Percentiles rank a stretch among this genome's conserved stretches.
Conservation (phyloP, 92 coral and sea anemone genomes). For the Siderastrea siderea region DNA sequence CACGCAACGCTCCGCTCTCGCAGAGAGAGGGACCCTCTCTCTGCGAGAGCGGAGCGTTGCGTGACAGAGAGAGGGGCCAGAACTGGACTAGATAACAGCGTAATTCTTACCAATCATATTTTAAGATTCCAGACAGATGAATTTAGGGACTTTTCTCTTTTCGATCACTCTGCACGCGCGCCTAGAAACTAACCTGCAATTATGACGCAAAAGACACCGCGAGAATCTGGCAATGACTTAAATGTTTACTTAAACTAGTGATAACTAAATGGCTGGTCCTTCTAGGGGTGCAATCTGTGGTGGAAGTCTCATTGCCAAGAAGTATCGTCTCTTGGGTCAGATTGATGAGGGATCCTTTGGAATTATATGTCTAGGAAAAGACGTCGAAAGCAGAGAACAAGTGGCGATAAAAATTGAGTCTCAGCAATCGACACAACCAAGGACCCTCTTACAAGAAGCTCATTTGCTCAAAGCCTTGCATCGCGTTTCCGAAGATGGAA, state of each 20-base stretch:
- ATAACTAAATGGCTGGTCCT: slow-evolving; percentile 47
- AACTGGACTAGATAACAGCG: no score
- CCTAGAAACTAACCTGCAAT: not conserved
- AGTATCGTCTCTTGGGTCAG: slow-evolving; percentile 59
- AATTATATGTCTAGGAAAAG: slow-evolving; percentile 65
- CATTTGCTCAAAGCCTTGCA: slow-evolving; percentile 69
- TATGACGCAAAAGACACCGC: not conserved
- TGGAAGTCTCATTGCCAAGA: slow-evolving; percentile 59
- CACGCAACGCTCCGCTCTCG: no score
- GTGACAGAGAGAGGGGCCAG: no score
- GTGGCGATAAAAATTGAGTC: slow-evolving; percentile 79
- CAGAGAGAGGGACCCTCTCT: no score
- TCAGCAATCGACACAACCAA: slow-evolving; percentile 39
- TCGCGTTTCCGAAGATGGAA: slow-evolving; percentile 40
- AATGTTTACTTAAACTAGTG: not conserved
- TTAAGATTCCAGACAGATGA: no score
- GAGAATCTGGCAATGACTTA: not conserved
- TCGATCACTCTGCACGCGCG: slow-evolving; percentile 6
- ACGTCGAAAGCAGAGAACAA: slow-evolving; percentile 66
- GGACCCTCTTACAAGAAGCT: slow-evolving; percentile 79
- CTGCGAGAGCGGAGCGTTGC: no score
- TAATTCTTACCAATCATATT: no score
- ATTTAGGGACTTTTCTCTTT: not conserved
- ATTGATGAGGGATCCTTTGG: slow-evolving; percentile 89
- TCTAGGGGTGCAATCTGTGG: slow-evolving; percentile 17